A percentile compares a stretch with the other conserved stretches of the same genome.
Evolutionary conservation across 1,140 invertebrate species (phyloP).

Genomic region (Drosophila navojoa): DNA sequence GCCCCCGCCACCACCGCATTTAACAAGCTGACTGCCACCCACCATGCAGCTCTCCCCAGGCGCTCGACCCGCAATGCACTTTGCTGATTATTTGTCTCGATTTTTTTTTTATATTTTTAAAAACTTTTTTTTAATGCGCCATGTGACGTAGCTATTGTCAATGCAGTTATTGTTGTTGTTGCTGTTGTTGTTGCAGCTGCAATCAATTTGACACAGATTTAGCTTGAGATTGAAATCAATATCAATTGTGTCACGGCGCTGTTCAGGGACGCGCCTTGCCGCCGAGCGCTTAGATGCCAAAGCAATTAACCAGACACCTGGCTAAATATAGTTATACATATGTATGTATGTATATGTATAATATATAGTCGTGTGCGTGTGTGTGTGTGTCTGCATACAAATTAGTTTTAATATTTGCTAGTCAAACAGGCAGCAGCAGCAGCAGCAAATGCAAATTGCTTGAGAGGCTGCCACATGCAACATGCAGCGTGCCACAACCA

Average conservation of each 20-base stretch:
- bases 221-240: constrained; percentile 63
- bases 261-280: constrained; percentile 16
- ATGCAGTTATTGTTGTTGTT: neutral
- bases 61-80: constrained; percentile 59
- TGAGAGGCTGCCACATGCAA: constrained; percentile 10
- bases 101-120: constrained; percentile 28
- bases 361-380: neutral
- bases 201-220: constrained; percentile 79
- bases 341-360: too few species aligned
- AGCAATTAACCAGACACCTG: constrained; percentile 46
- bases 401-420: constrained; percentile 46
- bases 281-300: neutral
- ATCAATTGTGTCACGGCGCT: constrained; percentile 43
- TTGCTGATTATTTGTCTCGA: constrained; percentile 70
- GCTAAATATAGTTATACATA: neutral
- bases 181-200: constrained; percentile 21
- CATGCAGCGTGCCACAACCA: constrained; percentile 8
- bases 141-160: constrained; percentile 36
- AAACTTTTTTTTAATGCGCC: constrained; percentile 12
- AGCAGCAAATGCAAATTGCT: constrained; percentile 10
- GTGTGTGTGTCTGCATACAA: constrained; percentile 17
- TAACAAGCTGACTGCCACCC: constrained; percentile 12
- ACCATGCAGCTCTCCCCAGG: constrained; percentile 34
- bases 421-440: neutral
- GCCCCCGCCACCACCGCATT: neutral